Conservation (phyloP, 1,140 invertebrate species). For the Pectinophora gossypiella region DNA sequence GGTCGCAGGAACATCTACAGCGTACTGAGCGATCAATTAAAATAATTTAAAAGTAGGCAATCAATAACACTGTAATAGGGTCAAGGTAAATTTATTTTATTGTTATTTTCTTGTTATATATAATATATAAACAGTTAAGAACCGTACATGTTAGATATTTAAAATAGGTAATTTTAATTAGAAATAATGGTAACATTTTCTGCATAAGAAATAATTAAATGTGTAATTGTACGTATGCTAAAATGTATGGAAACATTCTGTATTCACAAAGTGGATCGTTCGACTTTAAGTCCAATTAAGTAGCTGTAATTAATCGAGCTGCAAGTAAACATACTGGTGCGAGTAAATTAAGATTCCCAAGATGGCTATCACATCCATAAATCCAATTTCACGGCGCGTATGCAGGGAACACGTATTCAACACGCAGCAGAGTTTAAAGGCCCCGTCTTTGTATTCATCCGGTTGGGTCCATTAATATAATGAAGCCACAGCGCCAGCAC, state of each 20-base stretch:
- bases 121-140: too few relatives aligned
- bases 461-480: constrained; percentile 68
- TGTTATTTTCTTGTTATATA: too few relatives aligned
- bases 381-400: constrained; percentile 45
- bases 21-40: background rate
- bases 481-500: constrained; percentile 59
- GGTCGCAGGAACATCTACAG: constrained; percentile 39
- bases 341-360: constrained; percentile 12
- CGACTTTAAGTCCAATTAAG: too few relatives aligned
- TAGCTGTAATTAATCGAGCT: too few relatives aligned
- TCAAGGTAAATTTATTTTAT: background rate
- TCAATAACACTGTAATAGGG: background rate
- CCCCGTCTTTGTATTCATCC: constrained; percentile 64
- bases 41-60: background rate
- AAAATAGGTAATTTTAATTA: too few relatives aligned
- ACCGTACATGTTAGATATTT: too few relatives aligned
- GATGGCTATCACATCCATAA: constrained; percentile 34
- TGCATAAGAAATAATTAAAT: too few relatives aligned
- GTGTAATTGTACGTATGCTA: too few relatives aligned
- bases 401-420: constrained; percentile 31
- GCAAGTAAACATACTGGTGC: too few relatives aligned
- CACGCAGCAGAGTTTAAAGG: constrained; percentile 54
- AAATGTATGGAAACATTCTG: too few relatives aligned
- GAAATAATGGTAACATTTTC: too few relatives aligned
- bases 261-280: too few relatives aligned